Percentiles rank a stretch among this genome's conserved stretches.
phyloP scores from a whole-genome alignment of 2,797 vertebrate genomes.

The Melanotaenia parkinsoni region DNA sequence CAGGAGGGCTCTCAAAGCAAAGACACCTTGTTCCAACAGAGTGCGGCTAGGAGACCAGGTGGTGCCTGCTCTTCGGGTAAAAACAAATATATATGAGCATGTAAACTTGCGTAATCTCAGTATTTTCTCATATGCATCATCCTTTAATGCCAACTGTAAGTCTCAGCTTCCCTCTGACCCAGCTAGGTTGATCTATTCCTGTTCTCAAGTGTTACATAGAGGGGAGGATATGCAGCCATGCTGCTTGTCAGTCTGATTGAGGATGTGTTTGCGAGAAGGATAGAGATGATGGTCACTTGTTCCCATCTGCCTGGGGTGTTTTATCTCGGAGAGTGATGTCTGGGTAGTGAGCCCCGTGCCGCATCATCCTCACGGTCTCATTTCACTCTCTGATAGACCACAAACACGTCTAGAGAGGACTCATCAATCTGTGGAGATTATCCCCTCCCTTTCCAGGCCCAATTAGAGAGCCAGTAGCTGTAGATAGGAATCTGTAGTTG shows the following conservation, averaged over 20 bases:
- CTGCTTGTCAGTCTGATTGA: constrained; percentile 77
- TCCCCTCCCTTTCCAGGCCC: constrained; percentile 70
- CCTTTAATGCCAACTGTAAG: constrained; percentile 58
- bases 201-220: constrained; percentile 49
- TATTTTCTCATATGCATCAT: constrained; percentile 33
- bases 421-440: constrained; percentile 82
- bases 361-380: constrained; percentile 77
- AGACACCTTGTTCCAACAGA: constrained; percentile 83
- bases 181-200: constrained; percentile 68
- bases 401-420: constrained; percentile 74
- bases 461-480: constrained; percentile 75
- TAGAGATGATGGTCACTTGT: constrained; percentile 79
- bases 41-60: constrained; percentile 75
- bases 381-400: constrained; percentile 86
- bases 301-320: constrained; percentile 70
- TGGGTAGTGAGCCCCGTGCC: constrained; percentile 50
- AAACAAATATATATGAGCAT: constrained; percentile 1
- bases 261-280: constrained; percentile 72
- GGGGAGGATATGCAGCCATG: constrained; percentile 51
- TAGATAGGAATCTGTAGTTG: constrained; percentile 71
- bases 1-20: constrained; percentile 86
- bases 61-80: constrained; percentile 73
- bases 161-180: constrained; percentile 58
- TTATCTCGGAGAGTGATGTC: constrained; percentile 71
- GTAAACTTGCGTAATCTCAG: constrained; percentile 1